Conservation (phyloP, 2,797 vertebrate species). For the Champsocephalus gunnari region DNA sequence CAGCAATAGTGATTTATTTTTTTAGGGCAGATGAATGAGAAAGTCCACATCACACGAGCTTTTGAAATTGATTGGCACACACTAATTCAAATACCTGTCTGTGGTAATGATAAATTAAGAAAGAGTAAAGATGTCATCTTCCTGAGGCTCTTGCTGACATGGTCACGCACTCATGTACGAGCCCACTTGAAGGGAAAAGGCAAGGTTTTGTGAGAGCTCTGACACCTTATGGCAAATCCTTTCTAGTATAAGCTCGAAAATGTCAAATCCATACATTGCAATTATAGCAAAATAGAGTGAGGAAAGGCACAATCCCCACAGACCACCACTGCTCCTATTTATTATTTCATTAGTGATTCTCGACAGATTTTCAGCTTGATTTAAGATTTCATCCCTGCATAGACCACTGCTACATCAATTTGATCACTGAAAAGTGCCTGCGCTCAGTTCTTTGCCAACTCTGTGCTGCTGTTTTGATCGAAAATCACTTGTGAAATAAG, state of each 20-base stretch:
- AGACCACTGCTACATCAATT: conserved; percentile 27
- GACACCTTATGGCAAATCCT: conserved; percentile 22
- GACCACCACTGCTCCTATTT: conserved; percentile 12
- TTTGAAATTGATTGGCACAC: conserved; percentile 27
- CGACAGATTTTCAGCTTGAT: conserved; percentile 51
- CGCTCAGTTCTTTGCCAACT: conserved; percentile 24
- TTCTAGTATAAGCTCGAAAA: conserved; percentile 14
- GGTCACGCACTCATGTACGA: conserved; percentile 17
- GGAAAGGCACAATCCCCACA: conserved; percentile 19
- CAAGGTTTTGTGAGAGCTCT: conserved; percentile 15
- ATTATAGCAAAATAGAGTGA: not conserved
- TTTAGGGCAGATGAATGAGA: conserved; percentile 56
- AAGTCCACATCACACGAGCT: conserved; percentile 38
- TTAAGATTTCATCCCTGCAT: conserved; percentile 39
- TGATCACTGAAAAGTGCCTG: conserved; percentile 41
- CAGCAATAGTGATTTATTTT: conserved; percentile 30
- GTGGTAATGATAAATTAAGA: conserved; percentile 34
- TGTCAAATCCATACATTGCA: conserved; percentile 13
- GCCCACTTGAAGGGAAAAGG: conserved; percentile 15
- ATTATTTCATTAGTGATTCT: conserved; percentile 44
- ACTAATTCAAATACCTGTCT: conserved; percentile 36
- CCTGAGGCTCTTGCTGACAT: conserved; percentile 1
- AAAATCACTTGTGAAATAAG: conserved; percentile 39
- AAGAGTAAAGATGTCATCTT: conserved; percentile 24
- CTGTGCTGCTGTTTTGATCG: conserved; percentile 19